Evolutionary conservation across 1,140 invertebrate species (phyloP).

Genomic region (Drosophila novamexicana): DNA sequence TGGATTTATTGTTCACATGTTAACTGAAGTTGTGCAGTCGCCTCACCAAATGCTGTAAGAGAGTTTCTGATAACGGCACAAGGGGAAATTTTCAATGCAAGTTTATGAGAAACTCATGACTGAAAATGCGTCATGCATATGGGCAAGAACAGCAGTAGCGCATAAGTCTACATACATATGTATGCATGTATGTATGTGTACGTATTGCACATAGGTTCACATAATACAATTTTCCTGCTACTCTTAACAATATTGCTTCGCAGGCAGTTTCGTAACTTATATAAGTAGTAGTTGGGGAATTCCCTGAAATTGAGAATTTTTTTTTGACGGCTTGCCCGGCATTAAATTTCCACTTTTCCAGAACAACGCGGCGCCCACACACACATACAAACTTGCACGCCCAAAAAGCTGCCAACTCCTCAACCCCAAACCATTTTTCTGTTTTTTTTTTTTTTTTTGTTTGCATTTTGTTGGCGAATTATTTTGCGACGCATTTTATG

Average conservation of each 20-base stretch:
- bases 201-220: background rate
- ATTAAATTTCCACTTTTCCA: conserved; percentile 51
- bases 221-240: conserved; percentile 13
- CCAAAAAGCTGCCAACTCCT: conserved; percentile 25
- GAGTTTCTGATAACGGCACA: conserved; percentile 31
- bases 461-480: conserved; percentile 54
- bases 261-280: conserved; percentile 9
- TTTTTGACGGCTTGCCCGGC: conserved; percentile 9
- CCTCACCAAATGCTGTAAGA: background rate
- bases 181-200: background rate
- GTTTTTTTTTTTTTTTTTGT: conserved; percentile 39
- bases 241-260: conserved; percentile 2
- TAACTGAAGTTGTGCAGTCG: conserved; percentile 11
- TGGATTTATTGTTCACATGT: conserved; percentile 9
- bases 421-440: background rate
- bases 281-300: conserved; percentile 27
- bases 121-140: conserved; percentile 35
- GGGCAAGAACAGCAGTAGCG: background rate
- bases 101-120: conserved; percentile 16
- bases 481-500: conserved; percentile 78
- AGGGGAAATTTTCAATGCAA: conserved; percentile 8
- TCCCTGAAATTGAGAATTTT: conserved; percentile 31
- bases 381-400: conserved; percentile 12
- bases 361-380: background rate
- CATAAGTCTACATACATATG: conserved; percentile 8